A percentile compares a stretch with the other conserved stretches of the same genome.
These are phyloP conservation scores for Cephus pulcher DNA, from an alignment of 2,888 invertebrate genomes.

Conservation along the genomic window DNA sequence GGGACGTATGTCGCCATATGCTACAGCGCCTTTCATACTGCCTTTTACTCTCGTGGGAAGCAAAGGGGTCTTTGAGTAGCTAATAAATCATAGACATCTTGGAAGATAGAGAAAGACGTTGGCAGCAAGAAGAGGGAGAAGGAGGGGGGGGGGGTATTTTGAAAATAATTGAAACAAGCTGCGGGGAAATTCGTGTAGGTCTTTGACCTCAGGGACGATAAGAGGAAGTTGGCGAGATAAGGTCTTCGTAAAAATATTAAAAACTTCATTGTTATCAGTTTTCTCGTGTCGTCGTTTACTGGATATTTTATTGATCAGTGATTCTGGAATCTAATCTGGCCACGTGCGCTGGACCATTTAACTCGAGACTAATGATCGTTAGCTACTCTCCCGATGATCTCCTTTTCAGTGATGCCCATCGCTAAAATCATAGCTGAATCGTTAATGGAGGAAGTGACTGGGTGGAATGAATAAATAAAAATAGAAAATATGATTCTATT, in stretches of 20 bases:
- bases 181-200: not conserved
- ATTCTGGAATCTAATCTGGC: too few species aligned
- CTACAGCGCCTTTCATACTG: not conserved
- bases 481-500: not conserved
- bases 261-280: not conserved
- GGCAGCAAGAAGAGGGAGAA: not conserved
- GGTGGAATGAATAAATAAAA: not conserved
- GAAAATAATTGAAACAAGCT: conserved; percentile 1
- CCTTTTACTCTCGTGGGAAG: not conserved
- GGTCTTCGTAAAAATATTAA: too few species aligned
- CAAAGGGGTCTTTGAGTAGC: not conserved
- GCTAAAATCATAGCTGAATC: not conserved
- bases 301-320: too few species aligned
- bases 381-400: not conserved
- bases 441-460: not conserved
- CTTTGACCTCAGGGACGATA: not conserved
- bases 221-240: not conserved
- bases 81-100: not conserved
- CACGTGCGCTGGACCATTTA: too few species aligned
- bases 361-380: not conserved
- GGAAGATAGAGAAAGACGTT: not conserved
- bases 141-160: not conserved
- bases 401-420: not conserved
- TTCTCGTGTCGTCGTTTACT: not conserved
- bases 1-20: not conserved